A percentile compares a stretch with the other conserved stretches of the same genome.
Conservation (phyloP, 2,888 invertebrate species). For the Drosophila quinaria region DNA sequence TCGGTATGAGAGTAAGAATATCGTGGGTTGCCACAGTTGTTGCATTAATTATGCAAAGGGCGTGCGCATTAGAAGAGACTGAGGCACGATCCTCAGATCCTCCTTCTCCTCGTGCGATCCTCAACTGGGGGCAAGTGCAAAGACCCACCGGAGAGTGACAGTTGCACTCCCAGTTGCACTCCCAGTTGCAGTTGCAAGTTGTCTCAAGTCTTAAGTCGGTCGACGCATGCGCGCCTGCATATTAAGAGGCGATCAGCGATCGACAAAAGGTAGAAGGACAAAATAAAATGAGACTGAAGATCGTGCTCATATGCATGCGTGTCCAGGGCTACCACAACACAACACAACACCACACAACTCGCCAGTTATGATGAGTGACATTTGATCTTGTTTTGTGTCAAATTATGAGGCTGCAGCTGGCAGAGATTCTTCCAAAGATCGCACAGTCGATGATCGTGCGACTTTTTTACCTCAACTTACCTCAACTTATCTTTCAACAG, state of each 20-base stretch:
- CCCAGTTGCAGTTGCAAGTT: conserved; percentile 44
- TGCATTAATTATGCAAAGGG: conserved; percentile 76
- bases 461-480: conserved; percentile 67
- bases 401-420: conserved; percentile 83
- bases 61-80: conserved; percentile 68
- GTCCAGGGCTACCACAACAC: conserved; percentile 17
- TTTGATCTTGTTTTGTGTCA: conserved; percentile 84
- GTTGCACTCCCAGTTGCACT: no score
- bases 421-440: conserved; percentile 36
- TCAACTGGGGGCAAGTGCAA: conserved; percentile 60
- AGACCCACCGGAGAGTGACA: conserved; percentile 55
- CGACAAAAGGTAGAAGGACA: not conserved
- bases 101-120: not conserved
- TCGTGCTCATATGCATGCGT: conserved; percentile 61
- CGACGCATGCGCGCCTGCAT: conserved; percentile 78
- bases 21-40: conserved; percentile 8
- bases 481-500: conserved; percentile 8
- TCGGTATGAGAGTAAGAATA: not conserved
- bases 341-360: no score
- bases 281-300: conserved; percentile 13
- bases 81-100: conserved; percentile 47
- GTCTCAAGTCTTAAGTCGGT: conserved; percentile 67
- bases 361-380: conserved; percentile 78
- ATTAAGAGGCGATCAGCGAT: conserved; percentile 70
- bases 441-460: conserved; percentile 75